These are phyloP conservation scores for Leptopilina boulardi DNA, from an alignment of 1,140 invertebrate genomes.

Conservation along the genomic window DNA sequence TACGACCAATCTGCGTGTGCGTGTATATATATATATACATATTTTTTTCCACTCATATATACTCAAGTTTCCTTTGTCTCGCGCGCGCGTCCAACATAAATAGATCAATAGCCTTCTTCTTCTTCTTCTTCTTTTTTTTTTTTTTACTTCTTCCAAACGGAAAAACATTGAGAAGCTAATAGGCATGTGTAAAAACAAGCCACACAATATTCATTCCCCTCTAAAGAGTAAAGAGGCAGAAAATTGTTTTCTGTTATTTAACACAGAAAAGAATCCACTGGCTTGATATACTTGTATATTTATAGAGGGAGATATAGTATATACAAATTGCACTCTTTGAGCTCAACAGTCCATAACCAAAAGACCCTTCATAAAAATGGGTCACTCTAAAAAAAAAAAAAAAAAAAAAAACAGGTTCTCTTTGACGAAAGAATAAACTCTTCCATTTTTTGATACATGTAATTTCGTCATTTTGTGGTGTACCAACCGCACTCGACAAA, in stretches of 20 bases:
- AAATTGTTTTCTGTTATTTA: slow-evolving; percentile 1
- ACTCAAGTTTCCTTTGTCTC: slow-evolving; percentile 25
- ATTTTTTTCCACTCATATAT: too few relatives aligned
- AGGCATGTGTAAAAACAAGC: neutral
- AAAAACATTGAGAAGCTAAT: neutral
- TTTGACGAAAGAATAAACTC: neutral
- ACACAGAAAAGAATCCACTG: slow-evolving; percentile 13
- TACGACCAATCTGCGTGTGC: neutral
- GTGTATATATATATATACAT: neutral
- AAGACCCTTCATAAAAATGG: neutral
- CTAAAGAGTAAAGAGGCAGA: neutral
- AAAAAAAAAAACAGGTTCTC: neutral
- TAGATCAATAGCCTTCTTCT: slow-evolving; percentile 26
- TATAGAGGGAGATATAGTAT: neutral
- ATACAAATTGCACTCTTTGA: slow-evolving; percentile 10
- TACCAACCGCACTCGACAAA: slow-evolving; percentile 10
- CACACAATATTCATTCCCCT: neutral
- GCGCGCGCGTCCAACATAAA: neutral
- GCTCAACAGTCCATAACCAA: neutral
- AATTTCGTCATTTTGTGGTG: slow-evolving; percentile 26
- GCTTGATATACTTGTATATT: neutral
- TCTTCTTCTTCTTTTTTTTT: neutral
- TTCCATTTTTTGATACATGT: neutral
- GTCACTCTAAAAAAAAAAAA: slow-evolving; percentile 2
- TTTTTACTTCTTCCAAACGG: neutral